Evolutionary conservation across 92 coral and sea anemone species (phyloP).

Genomic region (Umimayanthus kanabou): DNA sequence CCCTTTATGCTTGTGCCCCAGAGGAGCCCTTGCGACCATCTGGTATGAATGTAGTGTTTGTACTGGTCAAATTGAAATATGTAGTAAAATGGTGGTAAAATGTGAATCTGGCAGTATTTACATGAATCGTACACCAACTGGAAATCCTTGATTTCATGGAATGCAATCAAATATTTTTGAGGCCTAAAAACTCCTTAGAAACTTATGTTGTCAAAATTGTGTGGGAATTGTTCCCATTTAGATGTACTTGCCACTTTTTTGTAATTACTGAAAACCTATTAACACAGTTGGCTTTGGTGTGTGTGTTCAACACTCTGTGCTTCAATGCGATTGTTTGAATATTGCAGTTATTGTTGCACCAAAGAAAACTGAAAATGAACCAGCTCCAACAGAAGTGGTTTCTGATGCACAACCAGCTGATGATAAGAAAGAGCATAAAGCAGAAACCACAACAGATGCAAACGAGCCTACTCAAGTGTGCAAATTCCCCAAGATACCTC

Average conservation of each 20-base stretch:
- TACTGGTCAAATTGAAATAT: background rate
- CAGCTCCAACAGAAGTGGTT: background rate
- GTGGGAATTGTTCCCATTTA: background rate
- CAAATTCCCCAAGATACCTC: constrained; percentile 10
- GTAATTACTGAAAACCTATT: background rate
- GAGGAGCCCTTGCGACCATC: constrained; percentile 35
- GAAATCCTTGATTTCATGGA: too few species aligned
- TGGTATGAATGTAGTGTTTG: background rate
- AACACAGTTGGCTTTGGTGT: background rate
- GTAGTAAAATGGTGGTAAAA: background rate
- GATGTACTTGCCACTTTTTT: background rate
- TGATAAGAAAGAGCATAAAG: background rate
- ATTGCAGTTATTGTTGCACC: constrained; percentile 12
- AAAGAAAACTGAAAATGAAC: background rate
- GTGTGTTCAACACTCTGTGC: background rate
- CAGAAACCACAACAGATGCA: background rate
- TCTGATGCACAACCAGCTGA: background rate
- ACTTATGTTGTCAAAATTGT: background rate
- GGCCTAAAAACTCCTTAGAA: too few species aligned
- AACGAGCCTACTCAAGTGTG: background rate
- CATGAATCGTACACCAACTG: too few species aligned
- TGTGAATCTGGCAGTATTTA: background rate
- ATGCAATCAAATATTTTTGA: too few species aligned
- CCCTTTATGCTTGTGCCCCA: constrained; percentile 72
- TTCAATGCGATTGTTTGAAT: background rate